These are phyloP conservation scores for Oenanthe melanoleuca DNA, from an alignment of 2,113 vertebrate genomes.

Conservation along the genomic window DNA sequence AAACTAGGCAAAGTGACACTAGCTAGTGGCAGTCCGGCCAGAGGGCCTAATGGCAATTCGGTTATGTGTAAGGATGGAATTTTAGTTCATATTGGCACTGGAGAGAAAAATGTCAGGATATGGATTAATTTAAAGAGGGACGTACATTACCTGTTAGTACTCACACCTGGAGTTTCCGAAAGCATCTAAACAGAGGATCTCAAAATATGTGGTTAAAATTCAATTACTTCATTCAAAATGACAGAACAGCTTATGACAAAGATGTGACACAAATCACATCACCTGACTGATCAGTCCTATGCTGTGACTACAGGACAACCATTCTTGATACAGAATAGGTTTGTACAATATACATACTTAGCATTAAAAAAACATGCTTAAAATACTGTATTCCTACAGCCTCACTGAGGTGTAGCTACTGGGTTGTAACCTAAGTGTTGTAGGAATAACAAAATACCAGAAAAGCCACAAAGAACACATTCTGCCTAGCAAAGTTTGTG, in stretches of 20 bases:
- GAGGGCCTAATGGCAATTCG: slow-evolving; percentile 73
- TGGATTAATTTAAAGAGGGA: slow-evolving; percentile 31
- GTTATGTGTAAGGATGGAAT: slow-evolving; percentile 34
- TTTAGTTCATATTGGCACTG: slow-evolving; percentile 69
- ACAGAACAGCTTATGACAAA: slow-evolving; percentile 16
- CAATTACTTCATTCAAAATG: slow-evolving; percentile 15
- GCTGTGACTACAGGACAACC: neutral
- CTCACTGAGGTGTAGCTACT: neutral
- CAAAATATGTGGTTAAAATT: slow-evolving; percentile 42
- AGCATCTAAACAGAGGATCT: slow-evolving; percentile 68
- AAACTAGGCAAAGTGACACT: slow-evolving; percentile 71
- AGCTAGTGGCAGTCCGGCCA: slow-evolving; percentile 59
- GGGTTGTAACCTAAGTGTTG: neutral
- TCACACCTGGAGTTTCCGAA: slow-evolving; percentile 19
- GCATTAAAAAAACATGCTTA: neutral
- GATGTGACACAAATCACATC: neutral
- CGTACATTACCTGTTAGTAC: slow-evolving; percentile 14
- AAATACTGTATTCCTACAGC: neutral
- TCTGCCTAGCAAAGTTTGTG: neutral
- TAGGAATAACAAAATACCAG: neutral
- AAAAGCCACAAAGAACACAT: neutral
- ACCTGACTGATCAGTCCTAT: neutral
- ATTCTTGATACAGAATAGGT: neutral
- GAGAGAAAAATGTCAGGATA: slow-evolving; percentile 40
- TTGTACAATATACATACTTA: neutral